Conservation (phyloP, 2,797 vertebrate species). For the Zalophus californianus region DNA sequence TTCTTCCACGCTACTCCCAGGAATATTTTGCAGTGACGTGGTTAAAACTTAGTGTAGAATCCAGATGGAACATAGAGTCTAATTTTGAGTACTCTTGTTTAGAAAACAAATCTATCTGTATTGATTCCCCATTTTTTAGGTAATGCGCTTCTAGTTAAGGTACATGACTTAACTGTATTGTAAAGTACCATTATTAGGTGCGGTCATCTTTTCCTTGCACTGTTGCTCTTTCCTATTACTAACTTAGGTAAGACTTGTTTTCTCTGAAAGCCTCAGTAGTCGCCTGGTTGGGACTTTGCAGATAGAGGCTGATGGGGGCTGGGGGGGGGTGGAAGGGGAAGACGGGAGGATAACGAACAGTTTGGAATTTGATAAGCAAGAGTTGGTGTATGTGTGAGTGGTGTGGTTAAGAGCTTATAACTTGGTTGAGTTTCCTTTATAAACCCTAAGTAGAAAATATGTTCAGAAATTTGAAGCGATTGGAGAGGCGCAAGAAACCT, state of each 20-base stretch:
- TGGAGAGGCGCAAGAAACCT: constrained; percentile 14
- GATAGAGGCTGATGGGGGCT: not conserved
- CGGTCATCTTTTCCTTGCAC: not conserved
- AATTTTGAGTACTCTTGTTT: constrained; percentile 70
- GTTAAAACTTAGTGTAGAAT: constrained; percentile 72
- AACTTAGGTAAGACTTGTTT: not conserved
- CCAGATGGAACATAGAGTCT: constrained; percentile 10
- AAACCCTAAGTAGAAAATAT: not conserved
- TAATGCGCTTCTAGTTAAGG: constrained; percentile 67
- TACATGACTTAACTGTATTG: not conserved
- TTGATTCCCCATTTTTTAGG: not conserved
- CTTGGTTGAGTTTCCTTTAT: constrained; percentile 16
- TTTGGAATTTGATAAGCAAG: constrained; percentile 21
- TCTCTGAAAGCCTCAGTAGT: not conserved
- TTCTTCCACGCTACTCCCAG: not conserved
- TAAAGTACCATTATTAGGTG: not conserved
- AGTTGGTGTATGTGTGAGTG: not conserved
- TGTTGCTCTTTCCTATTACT: not conserved
- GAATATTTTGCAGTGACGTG: constrained; percentile 33
- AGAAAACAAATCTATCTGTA: constrained; percentile 65
- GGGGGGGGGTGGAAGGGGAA: not conserved
- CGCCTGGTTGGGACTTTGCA: not conserved
- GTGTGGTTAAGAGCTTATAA: constrained; percentile 1
- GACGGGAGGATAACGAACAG: not conserved
- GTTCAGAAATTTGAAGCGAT: constrained; percentile 24